Conservation (phyloP, 2,888 invertebrate genomes). For the Drosophila formosana region DNA sequence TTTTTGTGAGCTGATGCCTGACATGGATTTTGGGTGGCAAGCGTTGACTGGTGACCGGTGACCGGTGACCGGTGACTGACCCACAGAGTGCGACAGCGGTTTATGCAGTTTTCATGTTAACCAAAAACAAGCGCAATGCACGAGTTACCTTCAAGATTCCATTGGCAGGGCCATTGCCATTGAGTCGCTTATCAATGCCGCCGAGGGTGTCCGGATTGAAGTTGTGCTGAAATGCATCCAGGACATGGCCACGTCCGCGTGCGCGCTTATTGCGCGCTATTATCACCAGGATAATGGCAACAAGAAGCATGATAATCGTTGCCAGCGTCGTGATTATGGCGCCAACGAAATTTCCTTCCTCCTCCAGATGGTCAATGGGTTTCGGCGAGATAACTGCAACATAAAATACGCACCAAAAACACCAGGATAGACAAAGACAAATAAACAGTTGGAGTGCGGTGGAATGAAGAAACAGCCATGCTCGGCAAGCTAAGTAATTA, state of each 20-base stretch:
- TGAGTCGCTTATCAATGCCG: conserved; percentile 85
- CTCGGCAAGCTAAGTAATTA: conserved; percentile 27
- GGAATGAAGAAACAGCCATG: conserved; percentile 13
- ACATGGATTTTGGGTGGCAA: conserved; percentile 73
- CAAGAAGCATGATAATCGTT: conserved; percentile 90
- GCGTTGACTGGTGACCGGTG: conserved; percentile 1
- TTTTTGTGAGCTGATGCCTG: conserved; percentile 31
- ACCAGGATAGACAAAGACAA: conserved; percentile 15
- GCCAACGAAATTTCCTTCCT: conserved; percentile 88
- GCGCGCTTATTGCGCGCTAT: conserved; percentile 88
- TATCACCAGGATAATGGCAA: conserved; percentile 90
- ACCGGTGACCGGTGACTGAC: conserved; percentile 8
- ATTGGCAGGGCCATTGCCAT: conserved; percentile 86
- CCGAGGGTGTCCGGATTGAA: conserved; percentile 85
- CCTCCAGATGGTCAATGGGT: conserved; percentile 86
- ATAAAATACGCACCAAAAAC: conserved; percentile 13
- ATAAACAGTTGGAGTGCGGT: conserved; percentile 10
- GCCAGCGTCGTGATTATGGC: conserved; percentile 90
- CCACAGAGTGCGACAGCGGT: conserved; percentile 35
- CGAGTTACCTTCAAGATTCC: conserved; percentile 84
- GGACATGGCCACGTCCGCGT: conserved; percentile 84
- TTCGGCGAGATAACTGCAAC: conserved; percentile 85
- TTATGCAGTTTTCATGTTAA: conserved; percentile 49
- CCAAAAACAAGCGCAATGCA: neutral
- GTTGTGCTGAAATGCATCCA: conserved; percentile 85